Evolutionary conservation across 2,888 invertebrate species (phyloP), one percentile per base, ranked within the genome.

Genomic region (Mantis religiosa): DNA sequence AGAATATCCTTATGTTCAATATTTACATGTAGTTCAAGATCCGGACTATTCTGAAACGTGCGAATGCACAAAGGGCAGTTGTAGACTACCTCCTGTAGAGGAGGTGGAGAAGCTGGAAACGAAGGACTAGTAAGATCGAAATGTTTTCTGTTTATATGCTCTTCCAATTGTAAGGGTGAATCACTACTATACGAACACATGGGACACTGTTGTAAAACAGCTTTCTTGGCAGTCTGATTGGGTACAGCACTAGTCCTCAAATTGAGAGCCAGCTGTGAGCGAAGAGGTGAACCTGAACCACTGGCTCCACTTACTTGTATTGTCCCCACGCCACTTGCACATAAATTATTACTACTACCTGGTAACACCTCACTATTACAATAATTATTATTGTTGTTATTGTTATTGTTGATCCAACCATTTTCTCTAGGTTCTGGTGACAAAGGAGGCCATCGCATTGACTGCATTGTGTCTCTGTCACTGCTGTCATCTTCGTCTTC

Each of bases 1-100:
- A 97, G 93, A 91, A 97, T 96, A 93, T 97, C 97, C 92, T 95
- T 95, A 92, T 98, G 97, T 91, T 97, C 97, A 89, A 97, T 96
- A 93, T 97, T 97, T 0, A 98, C 97, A 92, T 98, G 98, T 87
- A 97, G 93, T 93, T 97, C 97, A 87, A 98, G 95, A 92, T 97
- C 97, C 3, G 96, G 95, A n/a, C 96, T 95, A 91, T 96, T 96
- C 85, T 95, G 94, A 92, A 97, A 97, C 87, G 95, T 95, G 91
- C 95, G 95, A 90, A 95, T 95, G 93, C 98, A 98, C 84, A 98
- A 95, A 0, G 98, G 97, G 92, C 98, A 98, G 90, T 96, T 95
- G 91, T 95, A 96, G 15, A 94, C 93, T 91, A 92, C 92, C 88
- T 92, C 93, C n/a, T 92, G 92, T 88, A 92, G 92, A 12, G 91